Base-by-base conservation (phyloP, 2,888 invertebrate genomes). In the Antitype chi region DNA sequence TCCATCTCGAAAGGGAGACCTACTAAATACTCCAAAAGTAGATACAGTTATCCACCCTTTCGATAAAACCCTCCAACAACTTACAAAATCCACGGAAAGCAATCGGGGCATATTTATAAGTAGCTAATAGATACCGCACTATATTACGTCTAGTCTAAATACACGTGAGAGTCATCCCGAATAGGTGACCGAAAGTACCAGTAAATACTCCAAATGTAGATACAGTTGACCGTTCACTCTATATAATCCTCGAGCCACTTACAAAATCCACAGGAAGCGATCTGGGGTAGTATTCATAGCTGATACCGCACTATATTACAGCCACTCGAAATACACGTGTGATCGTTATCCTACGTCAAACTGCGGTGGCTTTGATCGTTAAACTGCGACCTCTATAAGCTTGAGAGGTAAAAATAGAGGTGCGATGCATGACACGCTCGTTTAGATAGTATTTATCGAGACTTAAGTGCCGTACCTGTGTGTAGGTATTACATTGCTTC, bases 391-490 rank as follows among this genome's bases (percentile, higher is more conserved):
- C 84, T 88, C 79, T 85, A 86, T 86, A 81, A 72, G 77, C 84
- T 78, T 64, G 55, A 59, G 62, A 76, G 80, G 82, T 80, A 87
- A 87, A 88, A 87, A 81, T 87, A 84, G 84, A 81, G 78, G 79
- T 53, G 69, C 70, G 57, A 67, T 81, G 81, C 76, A 85, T 85
- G 84, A 85, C 80, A 75, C 38, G 60, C 63, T 85, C 80, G 81
- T 88, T 88, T 81, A 88, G 88, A 88, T 88, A 88, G 80, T 79
- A 78, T 82, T 85, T 82, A 84, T 82, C 71, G 66, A 66, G 70
- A 76, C 66, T 59, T 67, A 70, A 78, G 67, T 76, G 67, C 25
- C 59, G 13, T 68, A 53, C 72, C 23, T 80, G 32, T 70, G 28
- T 55, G 47, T 63, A 67, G 43, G 59, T 70, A 59, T n/a, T 23